phyloP scores from a whole-genome alignment of 2,888 invertebrate species.

The Mimumesa dahlbomi region DNA sequence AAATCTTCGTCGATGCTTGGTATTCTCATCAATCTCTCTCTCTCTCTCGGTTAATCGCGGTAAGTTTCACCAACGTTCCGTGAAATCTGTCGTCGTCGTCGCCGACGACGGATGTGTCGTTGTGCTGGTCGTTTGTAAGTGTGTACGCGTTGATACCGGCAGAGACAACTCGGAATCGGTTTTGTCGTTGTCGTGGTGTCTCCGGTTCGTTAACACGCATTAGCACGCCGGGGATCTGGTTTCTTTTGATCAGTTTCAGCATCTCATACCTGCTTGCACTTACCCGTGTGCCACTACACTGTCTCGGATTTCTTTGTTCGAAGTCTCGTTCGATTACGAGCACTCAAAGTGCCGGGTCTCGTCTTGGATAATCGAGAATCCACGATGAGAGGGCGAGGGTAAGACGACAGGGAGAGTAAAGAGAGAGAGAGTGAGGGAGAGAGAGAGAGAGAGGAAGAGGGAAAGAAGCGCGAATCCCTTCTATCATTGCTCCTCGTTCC shows the following conservation, averaged over 20 bases:
- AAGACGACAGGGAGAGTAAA: slow-evolving; percentile 12
- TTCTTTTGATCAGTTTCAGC: slow-evolving; percentile 65
- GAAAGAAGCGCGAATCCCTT: slow-evolving; percentile 45
- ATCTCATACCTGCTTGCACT: slow-evolving; percentile 12
- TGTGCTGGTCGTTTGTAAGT: slow-evolving; percentile 20
- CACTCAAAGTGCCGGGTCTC: slow-evolving; percentile 47
- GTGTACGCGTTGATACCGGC: slow-evolving; percentile 18
- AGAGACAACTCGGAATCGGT: slow-evolving; percentile 48
- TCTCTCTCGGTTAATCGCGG: too few relatives aligned
- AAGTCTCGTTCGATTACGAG: slow-evolving; percentile 56
- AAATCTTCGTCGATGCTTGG: slow-evolving; percentile 49
- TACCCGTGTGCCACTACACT: slow-evolving; percentile 37
- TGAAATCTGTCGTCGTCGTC: neutral
- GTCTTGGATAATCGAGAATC: slow-evolving; percentile 62
- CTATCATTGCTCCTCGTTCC: slow-evolving; percentile 44
- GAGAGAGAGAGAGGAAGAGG: slow-evolving; percentile 26
- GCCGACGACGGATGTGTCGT: neutral
- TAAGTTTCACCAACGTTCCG: too few relatives aligned
- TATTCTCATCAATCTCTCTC: neutral
- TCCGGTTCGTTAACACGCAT: slow-evolving; percentile 60
- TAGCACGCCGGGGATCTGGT: slow-evolving; percentile 54
- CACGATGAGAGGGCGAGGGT: slow-evolving; percentile 24
- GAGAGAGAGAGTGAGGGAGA: slow-evolving; percentile 8
- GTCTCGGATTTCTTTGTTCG: slow-evolving; percentile 47
- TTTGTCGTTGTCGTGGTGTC: slow-evolving; percentile 13